A percentile compares a stretch with the other conserved stretches of the same genome.
Evolutionary conservation across 2,888 invertebrate species (phyloP).

Genomic region (Plebejus anna): DNA sequence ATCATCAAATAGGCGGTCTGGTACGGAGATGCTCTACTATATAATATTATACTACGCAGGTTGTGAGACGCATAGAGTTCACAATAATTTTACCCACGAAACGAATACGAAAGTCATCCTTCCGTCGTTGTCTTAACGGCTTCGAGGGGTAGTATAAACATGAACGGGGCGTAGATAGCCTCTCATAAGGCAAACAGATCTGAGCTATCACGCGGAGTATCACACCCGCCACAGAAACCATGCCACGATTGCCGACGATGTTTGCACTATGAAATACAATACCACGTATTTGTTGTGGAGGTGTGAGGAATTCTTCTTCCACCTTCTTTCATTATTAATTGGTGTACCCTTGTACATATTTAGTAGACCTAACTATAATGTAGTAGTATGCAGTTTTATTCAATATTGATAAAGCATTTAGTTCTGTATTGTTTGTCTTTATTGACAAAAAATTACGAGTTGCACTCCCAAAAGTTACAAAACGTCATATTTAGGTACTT

Average conservation of each 20-base stretch:
- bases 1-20: too few species aligned
- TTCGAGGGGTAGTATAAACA: neutral
- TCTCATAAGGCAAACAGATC: conserved; percentile 6
- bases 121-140: neutral
- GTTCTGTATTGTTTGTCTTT: too few species aligned
- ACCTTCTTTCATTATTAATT: neutral
- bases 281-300: neutral
- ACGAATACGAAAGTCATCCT: neutral
- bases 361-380: too few species aligned
- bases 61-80: neutral
- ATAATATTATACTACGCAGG: neutral
- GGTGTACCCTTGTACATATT: too few species aligned
- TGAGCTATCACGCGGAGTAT: neutral
- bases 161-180: neutral
- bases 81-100: neutral
- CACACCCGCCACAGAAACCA: neutral
- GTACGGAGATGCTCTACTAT: neutral
- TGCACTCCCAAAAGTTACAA: too few species aligned
- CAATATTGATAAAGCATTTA: too few species aligned
- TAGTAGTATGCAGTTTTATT: too few species aligned
- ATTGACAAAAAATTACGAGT: too few species aligned
- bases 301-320: neutral
- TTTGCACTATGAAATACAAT: neutral
- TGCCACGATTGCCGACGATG: neutral
- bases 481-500: too few species aligned